A percentile compares a stretch with the other conserved stretches of the same genome.
Evolutionary conservation across 2,888 invertebrate species (phyloP).

Genomic region (Zygaena filipendulae): DNA sequence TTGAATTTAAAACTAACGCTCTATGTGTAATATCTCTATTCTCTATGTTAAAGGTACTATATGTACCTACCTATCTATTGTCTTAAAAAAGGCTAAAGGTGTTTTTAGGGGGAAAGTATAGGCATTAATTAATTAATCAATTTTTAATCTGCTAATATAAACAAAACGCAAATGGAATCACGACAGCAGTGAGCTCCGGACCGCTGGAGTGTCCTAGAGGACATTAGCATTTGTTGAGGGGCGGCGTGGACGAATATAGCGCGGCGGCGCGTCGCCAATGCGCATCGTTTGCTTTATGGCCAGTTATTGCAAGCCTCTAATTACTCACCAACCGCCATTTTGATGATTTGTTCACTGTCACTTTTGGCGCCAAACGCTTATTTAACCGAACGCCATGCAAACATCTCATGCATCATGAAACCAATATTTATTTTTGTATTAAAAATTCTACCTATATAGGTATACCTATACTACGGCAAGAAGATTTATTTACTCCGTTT

Average conservation of each 20-base stretch:
- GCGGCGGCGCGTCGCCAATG: conserved; percentile 52
- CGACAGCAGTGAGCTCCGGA: background rate
- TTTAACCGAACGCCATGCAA: conserved; percentile 38
- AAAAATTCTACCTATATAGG: no score
- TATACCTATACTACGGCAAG: no score
- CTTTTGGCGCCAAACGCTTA: conserved; percentile 46
- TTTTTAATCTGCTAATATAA: no score
- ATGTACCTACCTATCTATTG: no score
- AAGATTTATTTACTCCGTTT: no score
- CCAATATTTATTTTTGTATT: background rate
- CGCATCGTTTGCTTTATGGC: conserved; percentile 55
- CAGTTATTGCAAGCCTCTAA: conserved; percentile 61
- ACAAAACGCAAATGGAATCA: no score
- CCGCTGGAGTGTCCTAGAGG: conserved; percentile 59
- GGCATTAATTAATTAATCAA: no score
- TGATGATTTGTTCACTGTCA: conserved; percentile 56
- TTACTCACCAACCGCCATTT: conserved; percentile 49
- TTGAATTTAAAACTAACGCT: no score
- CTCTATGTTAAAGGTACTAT: no score
- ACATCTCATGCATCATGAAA: conserved; percentile 4
- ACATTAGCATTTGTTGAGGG: conserved; percentile 65
- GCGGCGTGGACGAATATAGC: conserved; percentile 57
- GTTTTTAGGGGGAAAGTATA: no score
- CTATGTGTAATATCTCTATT: no score
- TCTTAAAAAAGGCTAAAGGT: no score